Evolutionary conservation across 2,797 vertebrate species (phyloP), one percentile per base, ranked within the genome.

Genomic region (Oryzias sinensis): DNA sequence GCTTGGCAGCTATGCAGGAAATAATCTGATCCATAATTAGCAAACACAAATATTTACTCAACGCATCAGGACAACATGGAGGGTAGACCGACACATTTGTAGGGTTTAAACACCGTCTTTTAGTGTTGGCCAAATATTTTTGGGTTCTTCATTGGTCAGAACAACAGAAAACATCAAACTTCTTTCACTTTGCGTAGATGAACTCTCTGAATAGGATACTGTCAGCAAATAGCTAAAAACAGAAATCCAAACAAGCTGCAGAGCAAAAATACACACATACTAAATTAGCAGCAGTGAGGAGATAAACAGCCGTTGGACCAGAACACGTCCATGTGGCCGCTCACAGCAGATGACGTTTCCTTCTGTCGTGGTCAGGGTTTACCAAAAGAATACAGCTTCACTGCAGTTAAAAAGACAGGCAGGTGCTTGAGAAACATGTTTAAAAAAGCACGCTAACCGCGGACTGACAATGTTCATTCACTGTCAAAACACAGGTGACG

Each of bases 201-300:
- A 62, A 56, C 52, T 47, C 43, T 11, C 29, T 57, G 76, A 85
- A 88, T 64, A 66, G 62, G 85, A 90, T 60, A 79, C 81, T 76
- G 79, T 66, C 64, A 70, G 68, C 74, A 70, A n/a, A n/a, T n/a
- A n/a, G 74, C 70, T 77, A 44, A 76, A 77, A 48, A 33, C 46
- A 73, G 61, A 81, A 87, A 86, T 83, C 85, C 56, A 60, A 78
- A 80, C 84, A 88, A 84, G 25, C 70, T 62, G 50, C 68, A 43
- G 68, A 68, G 65, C 80, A 63, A 76, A 87, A 89, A 88, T 89
- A 89, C 71, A 71, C 67, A 16, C 67, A 16, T 55, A 60, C 76
- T 51, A 59, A 82, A 85, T 90, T 90, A 90, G 83, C 70, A 53
- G 50, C 68, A 63, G 75, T 80, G 73, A 62, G 59, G 62, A 72